Percentiles rank a stretch among this genome's conserved stretches.
Evolutionary conservation across 1,140 invertebrate genomes (phyloP).

Genomic region (Bradynema listronoti): DNA sequence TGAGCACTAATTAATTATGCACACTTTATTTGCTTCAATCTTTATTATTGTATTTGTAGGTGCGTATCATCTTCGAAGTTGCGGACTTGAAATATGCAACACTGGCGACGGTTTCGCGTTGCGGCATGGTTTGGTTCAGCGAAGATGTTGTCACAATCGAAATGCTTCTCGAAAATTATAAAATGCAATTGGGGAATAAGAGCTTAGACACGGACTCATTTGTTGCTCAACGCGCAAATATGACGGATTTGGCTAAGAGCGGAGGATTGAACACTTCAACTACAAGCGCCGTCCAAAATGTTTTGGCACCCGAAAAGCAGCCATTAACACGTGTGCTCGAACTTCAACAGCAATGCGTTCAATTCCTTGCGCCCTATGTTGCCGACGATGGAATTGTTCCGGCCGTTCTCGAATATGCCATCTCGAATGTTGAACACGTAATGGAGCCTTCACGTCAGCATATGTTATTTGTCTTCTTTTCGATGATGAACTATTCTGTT

Average conservation of each 20-base stretch:
- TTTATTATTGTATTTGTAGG: too few relatives aligned
- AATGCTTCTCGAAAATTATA: constrained; percentile 97
- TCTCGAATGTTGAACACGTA: constrained; percentile 81
- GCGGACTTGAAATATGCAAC: constrained; percentile 98
- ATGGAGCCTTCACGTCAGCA: constrained; percentile 96
- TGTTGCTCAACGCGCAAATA: too few relatives aligned
- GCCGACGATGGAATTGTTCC: constrained; percentile 84
- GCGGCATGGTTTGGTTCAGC: constrained; percentile 98
- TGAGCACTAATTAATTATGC: constrained; percentile 59
- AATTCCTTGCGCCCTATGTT: constrained; percentile 76
- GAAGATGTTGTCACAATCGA: constrained; percentile 93
- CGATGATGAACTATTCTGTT: constrained; percentile 86
- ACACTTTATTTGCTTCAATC: constrained; percentile 1
- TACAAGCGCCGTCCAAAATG: too few relatives aligned
- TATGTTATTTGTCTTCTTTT: constrained; percentile 87
- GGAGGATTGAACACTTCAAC: too few relatives aligned
- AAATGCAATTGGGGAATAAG: constrained; percentile 75
- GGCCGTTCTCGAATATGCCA: constrained; percentile 79
- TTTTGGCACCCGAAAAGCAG: constrained; percentile 18
- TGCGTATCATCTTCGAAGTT: constrained; percentile 95
- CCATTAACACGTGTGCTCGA: constrained; percentile 59
- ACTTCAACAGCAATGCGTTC: constrained; percentile 80
- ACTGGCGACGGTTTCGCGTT: constrained; percentile 93
- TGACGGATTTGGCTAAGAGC: too few relatives aligned
- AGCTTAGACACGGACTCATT: constrained; percentile 67